Conservation (phyloP, 2,113 vertebrate genomes). For the Puntigrus tetrazona region DNA sequence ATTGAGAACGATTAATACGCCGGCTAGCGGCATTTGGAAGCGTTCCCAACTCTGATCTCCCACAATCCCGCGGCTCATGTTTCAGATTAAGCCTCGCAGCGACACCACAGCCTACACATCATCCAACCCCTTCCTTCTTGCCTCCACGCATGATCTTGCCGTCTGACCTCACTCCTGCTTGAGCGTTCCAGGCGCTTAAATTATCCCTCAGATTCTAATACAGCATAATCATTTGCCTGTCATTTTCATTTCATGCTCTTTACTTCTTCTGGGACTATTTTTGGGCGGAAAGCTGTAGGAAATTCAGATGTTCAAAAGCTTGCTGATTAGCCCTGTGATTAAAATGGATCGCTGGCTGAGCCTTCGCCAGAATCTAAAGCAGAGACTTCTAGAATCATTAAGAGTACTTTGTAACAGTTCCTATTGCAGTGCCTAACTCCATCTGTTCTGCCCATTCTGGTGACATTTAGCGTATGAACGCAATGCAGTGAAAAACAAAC, state of each 20-base stretch:
- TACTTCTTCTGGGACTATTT: constrained; percentile 42
- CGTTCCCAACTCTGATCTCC: constrained; percentile 59
- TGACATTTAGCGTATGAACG: neutral
- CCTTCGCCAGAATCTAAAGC: constrained; percentile 27
- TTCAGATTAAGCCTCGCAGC: constrained; percentile 66
- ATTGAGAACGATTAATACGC: constrained; percentile 67
- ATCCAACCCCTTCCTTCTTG: constrained; percentile 42
- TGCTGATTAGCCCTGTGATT: constrained; percentile 48
- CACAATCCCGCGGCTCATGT: constrained; percentile 58
- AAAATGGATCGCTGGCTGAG: constrained; percentile 37
- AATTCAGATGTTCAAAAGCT: constrained; percentile 40
- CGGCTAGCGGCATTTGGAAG: constrained; percentile 55
- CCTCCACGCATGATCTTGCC: constrained; percentile 58
- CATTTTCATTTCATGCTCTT: constrained; percentile 62
- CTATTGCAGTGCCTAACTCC: neutral
- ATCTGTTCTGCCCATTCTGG: constrained; percentile 7
- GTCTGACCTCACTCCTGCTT: constrained; percentile 60
- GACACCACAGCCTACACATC: constrained; percentile 52
- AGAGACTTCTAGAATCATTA: constrained; percentile 32
- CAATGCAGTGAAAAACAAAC: constrained; percentile 15
- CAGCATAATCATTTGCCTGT: constrained; percentile 73
- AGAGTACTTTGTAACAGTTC: constrained; percentile 29
- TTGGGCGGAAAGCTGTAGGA: constrained; percentile 34
- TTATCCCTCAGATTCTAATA: constrained; percentile 69
- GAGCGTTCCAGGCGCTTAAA: constrained; percentile 58